These are phyloP conservation scores for Neodon shergylaensis DNA, from an alignment of 2,113 vertebrate genomes.

Conservation along the genomic window DNA sequence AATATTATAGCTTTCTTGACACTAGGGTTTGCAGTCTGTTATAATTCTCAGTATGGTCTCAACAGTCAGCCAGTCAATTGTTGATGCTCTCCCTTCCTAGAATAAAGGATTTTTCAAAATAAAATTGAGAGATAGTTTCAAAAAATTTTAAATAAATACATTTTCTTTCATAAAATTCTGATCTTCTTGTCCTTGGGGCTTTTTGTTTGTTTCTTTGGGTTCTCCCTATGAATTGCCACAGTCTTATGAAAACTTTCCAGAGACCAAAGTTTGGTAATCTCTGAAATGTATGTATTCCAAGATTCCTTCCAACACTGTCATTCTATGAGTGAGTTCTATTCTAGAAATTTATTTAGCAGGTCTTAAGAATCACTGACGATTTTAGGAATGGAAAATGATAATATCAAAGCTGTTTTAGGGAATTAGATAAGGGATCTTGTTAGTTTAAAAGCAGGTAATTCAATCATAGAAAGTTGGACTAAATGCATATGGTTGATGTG, in stretches of 20 bases:
- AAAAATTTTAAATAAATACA: background rate
- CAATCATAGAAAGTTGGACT: background rate
- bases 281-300: conserved; percentile 16
- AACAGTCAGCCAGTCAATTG: background rate
- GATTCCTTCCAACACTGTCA: conserved; percentile 40
- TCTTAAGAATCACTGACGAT: background rate
- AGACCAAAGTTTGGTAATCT: conserved; percentile 21
- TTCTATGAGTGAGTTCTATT: conserved; percentile 25
- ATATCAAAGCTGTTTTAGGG: background rate
- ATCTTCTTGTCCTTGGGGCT: background rate
- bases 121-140: background rate
- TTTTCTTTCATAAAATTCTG: background rate
- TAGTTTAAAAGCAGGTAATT: background rate
- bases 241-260: conserved; percentile 8
- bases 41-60: background rate
- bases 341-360: conserved; percentile 35
- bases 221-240: background rate
- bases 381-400: background rate
- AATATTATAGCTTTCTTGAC: background rate
- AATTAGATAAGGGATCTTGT: background rate
- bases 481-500: background rate
- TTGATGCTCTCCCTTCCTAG: background rate
- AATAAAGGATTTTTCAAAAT: conserved; percentile 21
- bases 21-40: background rate
- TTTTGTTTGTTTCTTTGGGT: background rate